Conservation (phyloP, 2,888 invertebrate species). For the Amblyjoppa fuscipennis region DNA sequence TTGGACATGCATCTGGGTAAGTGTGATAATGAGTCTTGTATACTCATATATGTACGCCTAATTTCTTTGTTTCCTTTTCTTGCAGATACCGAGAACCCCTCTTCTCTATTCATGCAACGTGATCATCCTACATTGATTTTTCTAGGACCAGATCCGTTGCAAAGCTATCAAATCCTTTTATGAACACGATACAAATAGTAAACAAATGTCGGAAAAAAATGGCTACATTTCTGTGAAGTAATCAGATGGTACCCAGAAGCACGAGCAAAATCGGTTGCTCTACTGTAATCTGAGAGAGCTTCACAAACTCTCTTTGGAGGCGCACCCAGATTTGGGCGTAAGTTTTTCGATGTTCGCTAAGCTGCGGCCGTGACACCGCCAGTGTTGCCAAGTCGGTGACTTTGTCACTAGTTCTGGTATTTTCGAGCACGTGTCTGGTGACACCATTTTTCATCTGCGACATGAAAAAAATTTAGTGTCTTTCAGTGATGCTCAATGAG, state of each 20-base stretch:
- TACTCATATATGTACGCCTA: too few relatives aligned
- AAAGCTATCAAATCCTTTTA: too few relatives aligned
- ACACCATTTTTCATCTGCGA: neutral
- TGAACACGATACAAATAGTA: neutral
- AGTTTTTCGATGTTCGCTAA: too few relatives aligned
- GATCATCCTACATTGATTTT: too few relatives aligned
- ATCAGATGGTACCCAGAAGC: conserved; percentile 13
- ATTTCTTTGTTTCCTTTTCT: too few relatives aligned
- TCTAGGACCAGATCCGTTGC: too few relatives aligned
- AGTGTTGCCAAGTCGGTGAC: neutral
- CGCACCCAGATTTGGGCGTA: too few relatives aligned
- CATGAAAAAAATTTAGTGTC: neutral
- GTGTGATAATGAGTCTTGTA: too few relatives aligned
- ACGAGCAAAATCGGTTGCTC: conserved; percentile 46
- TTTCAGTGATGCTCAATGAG: neutral
- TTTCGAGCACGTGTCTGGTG: neutral
- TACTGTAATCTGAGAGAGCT: neutral
- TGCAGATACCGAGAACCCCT: too few relatives aligned
- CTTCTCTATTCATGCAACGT: too few relatives aligned
- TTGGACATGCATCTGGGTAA: too few relatives aligned
- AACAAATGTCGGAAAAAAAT: conserved; percentile 31
- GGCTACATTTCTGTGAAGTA: conserved; percentile 34
- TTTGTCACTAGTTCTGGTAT: conserved; percentile 2
- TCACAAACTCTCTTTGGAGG: too few relatives aligned
- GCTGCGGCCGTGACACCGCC: neutral